Evolutionary conservation across 2,888 invertebrate species (phyloP).

Genomic region (Ypsolopha scabrella): DNA sequence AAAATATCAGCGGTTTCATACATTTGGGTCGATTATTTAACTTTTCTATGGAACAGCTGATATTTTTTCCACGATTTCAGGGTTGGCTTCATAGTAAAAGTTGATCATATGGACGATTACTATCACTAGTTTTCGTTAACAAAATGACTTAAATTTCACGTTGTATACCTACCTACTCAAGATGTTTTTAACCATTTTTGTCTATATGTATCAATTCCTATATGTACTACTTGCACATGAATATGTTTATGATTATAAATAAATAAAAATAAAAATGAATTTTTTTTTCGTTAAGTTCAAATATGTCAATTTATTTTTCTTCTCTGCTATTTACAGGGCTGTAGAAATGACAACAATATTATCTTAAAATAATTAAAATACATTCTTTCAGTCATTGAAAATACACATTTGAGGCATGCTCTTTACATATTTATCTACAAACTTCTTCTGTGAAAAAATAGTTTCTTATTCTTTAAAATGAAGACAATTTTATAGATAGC

Average conservation of each 20-base stretch:
- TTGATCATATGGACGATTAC: too few species aligned
- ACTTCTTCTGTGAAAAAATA: conserved; percentile 53
- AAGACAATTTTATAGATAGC: conserved; percentile 22
- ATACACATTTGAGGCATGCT: conserved; percentile 23
- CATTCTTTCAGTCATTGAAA: conserved; percentile 56
- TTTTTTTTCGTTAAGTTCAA: not conserved
- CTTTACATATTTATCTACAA: conserved; percentile 29
- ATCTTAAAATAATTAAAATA: conserved; percentile 56
- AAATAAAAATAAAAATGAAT: too few species aligned
- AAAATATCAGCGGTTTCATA: too few species aligned
- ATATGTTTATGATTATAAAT: not conserved
- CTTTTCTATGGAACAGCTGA: too few species aligned
- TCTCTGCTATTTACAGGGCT: conserved; percentile 59
- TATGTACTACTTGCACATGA: too few species aligned
- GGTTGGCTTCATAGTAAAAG: too few species aligned
- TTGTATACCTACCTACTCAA: too few species aligned
- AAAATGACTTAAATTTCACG: too few species aligned
- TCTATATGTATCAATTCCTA: not conserved
- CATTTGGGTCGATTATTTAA: too few species aligned
- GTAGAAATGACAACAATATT: conserved; percentile 62
- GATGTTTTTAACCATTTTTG: too few species aligned
- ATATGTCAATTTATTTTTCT: conserved; percentile 19
- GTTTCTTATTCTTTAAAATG: conserved; percentile 8
- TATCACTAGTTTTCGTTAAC: too few species aligned
- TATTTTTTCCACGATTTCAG: too few species aligned